These are phyloP conservation scores for Pleuronectes platessa DNA, from an alignment of 2,113 vertebrate genomes.

Conservation along the genomic window DNA sequence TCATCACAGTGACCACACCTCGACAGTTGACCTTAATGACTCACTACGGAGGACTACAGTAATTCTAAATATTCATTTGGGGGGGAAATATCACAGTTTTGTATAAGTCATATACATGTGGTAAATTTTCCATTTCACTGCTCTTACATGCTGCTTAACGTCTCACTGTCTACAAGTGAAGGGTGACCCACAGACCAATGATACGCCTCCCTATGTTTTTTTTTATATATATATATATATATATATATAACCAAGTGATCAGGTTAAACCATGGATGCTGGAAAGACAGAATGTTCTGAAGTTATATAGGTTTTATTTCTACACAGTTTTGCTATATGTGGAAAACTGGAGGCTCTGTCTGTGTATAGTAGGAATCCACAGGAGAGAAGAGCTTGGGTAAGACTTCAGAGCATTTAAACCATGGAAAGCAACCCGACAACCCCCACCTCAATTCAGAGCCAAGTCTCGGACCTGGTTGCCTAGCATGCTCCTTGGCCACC, in stretches of 20 bases:
- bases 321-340: background rate
- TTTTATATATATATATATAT: slow-evolving; percentile 10
- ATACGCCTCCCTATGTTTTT: slow-evolving; percentile 28
- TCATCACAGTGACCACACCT: slow-evolving; percentile 27
- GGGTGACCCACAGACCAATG: slow-evolving; percentile 3
- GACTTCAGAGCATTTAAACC: slow-evolving; percentile 39
- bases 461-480: slow-evolving; percentile 15
- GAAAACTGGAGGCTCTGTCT: slow-evolving; percentile 8
- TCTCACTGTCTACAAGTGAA: slow-evolving; percentile 2
- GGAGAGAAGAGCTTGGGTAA: background rate
- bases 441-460: background rate
- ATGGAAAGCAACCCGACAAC: slow-evolving; percentile 15
- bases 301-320: slow-evolving; percentile 11
- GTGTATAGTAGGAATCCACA: slow-evolving; percentile 18
- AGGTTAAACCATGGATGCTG: slow-evolving; percentile 38
- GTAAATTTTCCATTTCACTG: slow-evolving; percentile 16
- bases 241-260: slow-evolving; percentile 18
- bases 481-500: slow-evolving; percentile 45
- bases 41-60: slow-evolving; percentile 35
- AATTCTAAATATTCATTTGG: slow-evolving; percentile 11
- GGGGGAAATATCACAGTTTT: slow-evolving; percentile 21
- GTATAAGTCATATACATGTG: slow-evolving; percentile 24
- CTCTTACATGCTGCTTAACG: slow-evolving; percentile 43
- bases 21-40: slow-evolving; percentile 9
- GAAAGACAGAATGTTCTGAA: slow-evolving; percentile 26